phyloP scores from a whole-genome alignment of 2,797 vertebrate genomes.

The Tragelaphus oryx region DNA sequence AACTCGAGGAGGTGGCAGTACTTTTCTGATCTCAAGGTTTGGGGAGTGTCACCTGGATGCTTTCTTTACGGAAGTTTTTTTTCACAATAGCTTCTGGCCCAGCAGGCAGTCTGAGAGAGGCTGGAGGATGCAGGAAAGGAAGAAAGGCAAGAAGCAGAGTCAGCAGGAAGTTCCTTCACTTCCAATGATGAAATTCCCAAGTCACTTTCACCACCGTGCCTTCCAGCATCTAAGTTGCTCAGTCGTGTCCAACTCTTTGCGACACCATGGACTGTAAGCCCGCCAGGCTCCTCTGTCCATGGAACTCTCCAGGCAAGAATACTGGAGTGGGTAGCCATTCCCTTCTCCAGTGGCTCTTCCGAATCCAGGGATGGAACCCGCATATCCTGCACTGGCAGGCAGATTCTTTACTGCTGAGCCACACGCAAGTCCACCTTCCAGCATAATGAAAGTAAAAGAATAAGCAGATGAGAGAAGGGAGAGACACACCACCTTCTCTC shows the following conservation, averaged over 20 bases:
- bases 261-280: not conserved
- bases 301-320: not conserved
- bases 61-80: conserved; percentile 53
- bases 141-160: not conserved
- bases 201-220: not conserved
- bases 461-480: not conserved
- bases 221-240: not conserved
- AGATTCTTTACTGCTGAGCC: not conserved
- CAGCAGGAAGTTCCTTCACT: not conserved
- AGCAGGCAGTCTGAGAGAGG: not conserved
- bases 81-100: not conserved
- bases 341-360: not conserved
- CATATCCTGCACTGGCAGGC: not conserved
- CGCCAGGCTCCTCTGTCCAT: not conserved
- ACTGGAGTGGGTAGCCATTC: not conserved
- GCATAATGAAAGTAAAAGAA: not conserved
- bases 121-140: not conserved
- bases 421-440: not conserved
- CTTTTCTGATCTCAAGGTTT: not conserved
- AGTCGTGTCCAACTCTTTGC: not conserved
- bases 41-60: not conserved
- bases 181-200: not conserved
- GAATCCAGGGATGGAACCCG: not conserved
- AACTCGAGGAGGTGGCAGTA: not conserved
- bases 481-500: not conserved